A percentile compares a stretch with the other conserved stretches of the same genome.
These are phyloP conservation scores for Scaptomyza cyrtandrae DNA, from an alignment of 2,888 invertebrate genomes.

Conservation along the genomic window DNA sequence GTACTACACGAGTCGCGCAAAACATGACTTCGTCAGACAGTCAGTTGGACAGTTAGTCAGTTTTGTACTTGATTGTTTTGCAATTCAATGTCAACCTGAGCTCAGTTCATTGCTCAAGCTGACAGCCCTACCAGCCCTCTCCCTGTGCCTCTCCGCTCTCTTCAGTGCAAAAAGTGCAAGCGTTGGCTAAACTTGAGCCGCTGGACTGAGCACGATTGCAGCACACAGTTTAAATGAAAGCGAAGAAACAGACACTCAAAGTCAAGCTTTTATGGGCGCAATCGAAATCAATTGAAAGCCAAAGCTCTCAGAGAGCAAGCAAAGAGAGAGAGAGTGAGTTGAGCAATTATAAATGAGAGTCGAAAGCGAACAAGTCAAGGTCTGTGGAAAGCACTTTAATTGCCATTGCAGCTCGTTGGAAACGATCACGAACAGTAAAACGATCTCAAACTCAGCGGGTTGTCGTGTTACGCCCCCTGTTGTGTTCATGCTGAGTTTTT, in stretches of 20 bases:
- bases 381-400: slow-evolving; percentile 61
- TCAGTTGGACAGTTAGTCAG: slow-evolving; percentile 16
- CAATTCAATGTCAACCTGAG: slow-evolving; percentile 53
- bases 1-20: slow-evolving; percentile 32
- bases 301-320: slow-evolving; percentile 29
- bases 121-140: slow-evolving; percentile 26
- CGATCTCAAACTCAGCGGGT: slow-evolving; percentile 32
- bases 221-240: slow-evolving; percentile 41
- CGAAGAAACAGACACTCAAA: slow-evolving; percentile 9
- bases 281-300: slow-evolving; percentile 46
- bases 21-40: slow-evolving; percentile 19
- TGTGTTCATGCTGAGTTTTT: slow-evolving; percentile 40
- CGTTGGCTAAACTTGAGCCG: slow-evolving; percentile 49
- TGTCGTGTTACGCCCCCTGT: slow-evolving; percentile 30
- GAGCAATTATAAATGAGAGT: slow-evolving; percentile 5
- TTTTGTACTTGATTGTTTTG: slow-evolving; percentile 15
- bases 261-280: slow-evolving; percentile 30
- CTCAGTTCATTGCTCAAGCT: slow-evolving; percentile 48
- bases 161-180: slow-evolving; percentile 45
- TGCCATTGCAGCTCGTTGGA: slow-evolving; percentile 49
- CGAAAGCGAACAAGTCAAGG: slow-evolving; percentile 65
- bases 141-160: not conserved
- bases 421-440: slow-evolving; percentile 21
- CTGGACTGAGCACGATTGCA: slow-evolving; percentile 46
- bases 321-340: slow-evolving; percentile 9